Evolutionary conservation across 2,888 invertebrate genomes (phyloP), one percentile per base, ranked within the genome.

Genomic region (Trichogramma evanescens): DNA sequence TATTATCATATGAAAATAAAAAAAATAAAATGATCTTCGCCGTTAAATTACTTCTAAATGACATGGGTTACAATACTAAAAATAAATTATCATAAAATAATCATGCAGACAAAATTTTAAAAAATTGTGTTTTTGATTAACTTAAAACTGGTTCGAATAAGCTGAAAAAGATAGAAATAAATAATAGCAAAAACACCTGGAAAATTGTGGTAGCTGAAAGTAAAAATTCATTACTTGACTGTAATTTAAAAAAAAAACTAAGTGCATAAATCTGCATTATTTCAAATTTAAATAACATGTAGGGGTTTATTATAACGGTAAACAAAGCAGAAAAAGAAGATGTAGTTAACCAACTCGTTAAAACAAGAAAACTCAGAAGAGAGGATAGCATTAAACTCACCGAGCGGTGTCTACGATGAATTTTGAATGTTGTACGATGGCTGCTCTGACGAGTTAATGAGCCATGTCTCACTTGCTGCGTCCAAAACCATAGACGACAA

Each of bases 331-430:
- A 45, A 26, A 26, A 26, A 26, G 26, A 26, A 26, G 26, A 26
- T 26, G 26, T 26, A 26, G 3, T 26, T 26, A 26, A 26, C 26
- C 26, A 26, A 26, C 26, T 26, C 26, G 26, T 26, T 63, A 65
- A 60, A 48, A 46, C 58, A 58, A 65, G 56, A 51, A 48, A 68
- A 63, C 59, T 46, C 65, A 51, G 59, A 58, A 62, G 26, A 52
- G 59, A 62, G 68, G 67, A 66, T 62, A 61, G 60, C 61, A 66
- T 68, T 69, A 64, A 74, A 83, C 86, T 86, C 84, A 86, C 86
- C 78, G 86, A 86, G 80, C 84, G 83, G 80, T 86, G 85, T 74
- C 86, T 81, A 79, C 86, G 83, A 77, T 86, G 86, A 71, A 85
- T 83, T 82, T 86, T 85, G 80, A 81, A 82, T 75, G 82, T 80